phyloP scores from a whole-genome alignment of 92 coral and sea anemone species.

The Diadumene lineata region DNA sequence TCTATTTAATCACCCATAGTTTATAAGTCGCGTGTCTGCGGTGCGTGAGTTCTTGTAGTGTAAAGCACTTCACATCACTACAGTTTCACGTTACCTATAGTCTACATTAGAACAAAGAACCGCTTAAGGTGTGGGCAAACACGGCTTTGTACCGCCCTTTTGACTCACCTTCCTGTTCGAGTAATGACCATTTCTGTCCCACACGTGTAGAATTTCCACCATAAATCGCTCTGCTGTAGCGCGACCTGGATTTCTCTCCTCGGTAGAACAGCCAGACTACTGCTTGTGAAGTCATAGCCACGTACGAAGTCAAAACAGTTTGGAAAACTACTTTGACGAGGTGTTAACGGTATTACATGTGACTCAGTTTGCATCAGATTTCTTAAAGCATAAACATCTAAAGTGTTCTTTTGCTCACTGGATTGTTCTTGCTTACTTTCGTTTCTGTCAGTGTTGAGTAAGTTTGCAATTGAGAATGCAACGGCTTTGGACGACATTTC shows the following conservation, averaged over 20 bases:
- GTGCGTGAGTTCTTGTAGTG: neutral
- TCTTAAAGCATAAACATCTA: conserved; percentile 39
- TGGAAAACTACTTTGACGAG: conserved; percentile 5
- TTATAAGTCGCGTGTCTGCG: neutral
- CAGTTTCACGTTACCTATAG: neutral
- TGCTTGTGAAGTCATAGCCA: conserved; percentile 38
- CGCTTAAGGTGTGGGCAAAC: conserved; percentile 4
- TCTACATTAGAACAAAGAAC: neutral
- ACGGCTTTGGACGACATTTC: conserved; percentile 76
- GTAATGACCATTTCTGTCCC: conserved; percentile 92
- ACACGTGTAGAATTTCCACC: conserved; percentile 91
- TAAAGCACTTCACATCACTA: neutral
- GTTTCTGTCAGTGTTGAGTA: conserved; percentile 42
- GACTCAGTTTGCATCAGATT: conserved; percentile 34
- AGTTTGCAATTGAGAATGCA: conserved; percentile 77
- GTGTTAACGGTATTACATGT: conserved; percentile 12
- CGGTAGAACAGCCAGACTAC: conserved; percentile 32
- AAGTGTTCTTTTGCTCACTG: neutral
- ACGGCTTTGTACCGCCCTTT: neutral
- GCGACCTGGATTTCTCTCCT: conserved; percentile 81
- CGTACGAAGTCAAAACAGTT: conserved; percentile 71
- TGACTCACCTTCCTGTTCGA: conserved; percentile 79
- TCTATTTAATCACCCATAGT: no score
- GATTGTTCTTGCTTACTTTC: neutral
- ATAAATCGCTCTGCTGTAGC: conserved; percentile 77